These are phyloP conservation scores for Orchestia grillus DNA, from an alignment of 1,140 invertebrate species.

Conservation along the genomic window DNA sequence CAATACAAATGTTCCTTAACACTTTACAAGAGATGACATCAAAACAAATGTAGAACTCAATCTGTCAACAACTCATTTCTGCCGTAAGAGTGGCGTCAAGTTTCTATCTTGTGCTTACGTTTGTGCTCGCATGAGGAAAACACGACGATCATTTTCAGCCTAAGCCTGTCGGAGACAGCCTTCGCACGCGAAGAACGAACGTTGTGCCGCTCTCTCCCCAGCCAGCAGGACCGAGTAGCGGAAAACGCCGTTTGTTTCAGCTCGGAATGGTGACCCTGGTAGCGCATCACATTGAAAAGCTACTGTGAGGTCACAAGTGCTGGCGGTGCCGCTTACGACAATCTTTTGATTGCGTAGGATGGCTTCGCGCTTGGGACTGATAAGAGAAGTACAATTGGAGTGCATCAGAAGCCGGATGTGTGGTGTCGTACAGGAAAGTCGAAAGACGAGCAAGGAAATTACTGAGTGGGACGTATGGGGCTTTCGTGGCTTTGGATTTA, in stretches of 20 bases:
- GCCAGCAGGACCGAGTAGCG: not conserved
- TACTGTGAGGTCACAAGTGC: not conserved
- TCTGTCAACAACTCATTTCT: not conserved
- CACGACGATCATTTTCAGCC: not conserved
- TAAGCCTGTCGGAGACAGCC: not conserved
- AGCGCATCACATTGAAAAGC: not conserved
- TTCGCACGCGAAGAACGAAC: not conserved
- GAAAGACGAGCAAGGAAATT: not conserved
- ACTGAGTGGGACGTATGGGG: not conserved
- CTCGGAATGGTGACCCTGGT: not conserved
- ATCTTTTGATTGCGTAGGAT: not conserved
- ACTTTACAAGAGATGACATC: not conserved
- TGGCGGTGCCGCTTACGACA: not conserved
- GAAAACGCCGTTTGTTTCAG: not conserved
- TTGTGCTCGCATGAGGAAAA: not conserved
- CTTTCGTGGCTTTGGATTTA: not conserved
- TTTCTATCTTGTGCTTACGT: not conserved
- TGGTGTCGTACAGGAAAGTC: not conserved
- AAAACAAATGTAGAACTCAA: not conserved
- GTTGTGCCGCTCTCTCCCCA: not conserved
- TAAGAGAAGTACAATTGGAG: not conserved
- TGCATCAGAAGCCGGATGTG: not conserved
- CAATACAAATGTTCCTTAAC: not conserved
- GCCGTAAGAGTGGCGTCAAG: not conserved
- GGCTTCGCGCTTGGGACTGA: not conserved